Evolutionary conservation across 2,113 vertebrate species (phyloP), one percentile per base, ranked within the genome.

Genomic region (Pygoscelis antarcticus): DNA sequence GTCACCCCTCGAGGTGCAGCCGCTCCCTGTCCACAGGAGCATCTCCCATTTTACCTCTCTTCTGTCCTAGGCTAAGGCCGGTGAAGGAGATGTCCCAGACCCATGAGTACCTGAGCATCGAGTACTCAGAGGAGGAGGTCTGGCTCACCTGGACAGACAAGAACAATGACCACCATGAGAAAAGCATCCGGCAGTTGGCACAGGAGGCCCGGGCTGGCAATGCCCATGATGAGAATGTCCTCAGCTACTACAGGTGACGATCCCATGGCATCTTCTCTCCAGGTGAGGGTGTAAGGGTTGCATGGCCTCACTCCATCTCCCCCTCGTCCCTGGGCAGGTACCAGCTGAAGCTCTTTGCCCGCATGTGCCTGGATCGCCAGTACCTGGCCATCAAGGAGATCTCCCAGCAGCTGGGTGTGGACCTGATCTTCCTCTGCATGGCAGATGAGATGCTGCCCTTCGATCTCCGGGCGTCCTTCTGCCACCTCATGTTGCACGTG

Each of bases 371-470:
- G 98, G 99, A 99, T 98, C 99, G 99, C 44, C 99, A 99, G 97
- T 99, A 99, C 92, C 93, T 99, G 96, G 99, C 99, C 92, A 99
- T 99, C 15, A 99, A 99, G 16, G 99, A 99, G 98, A 99, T 99
- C 97, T 99, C 99, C 79, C 99, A 99, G 97, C 99, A 99, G 97
- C 97, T 99, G 97, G 99, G 99, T 2, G 98, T 99, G 75, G 99
- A 99, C 90, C 98, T 99, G 65, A 99, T 99, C 97, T 99, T 99
- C 96, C 98, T 99, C 83, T 99, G 99, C 98, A 99, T 99, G 99
- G 99, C 99, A 27, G 99, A 99, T 5, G 99, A 99, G 97, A 98
- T 98, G 82, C 98, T 99, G 95, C 99, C 99, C 89, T 99, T 99
- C 27, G 99, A 99, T 96, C 98, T 99, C 17, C 98, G 99, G 0